Conservation (phyloP, 2,888 invertebrate species). For the Apomyelois bistriatella region DNA sequence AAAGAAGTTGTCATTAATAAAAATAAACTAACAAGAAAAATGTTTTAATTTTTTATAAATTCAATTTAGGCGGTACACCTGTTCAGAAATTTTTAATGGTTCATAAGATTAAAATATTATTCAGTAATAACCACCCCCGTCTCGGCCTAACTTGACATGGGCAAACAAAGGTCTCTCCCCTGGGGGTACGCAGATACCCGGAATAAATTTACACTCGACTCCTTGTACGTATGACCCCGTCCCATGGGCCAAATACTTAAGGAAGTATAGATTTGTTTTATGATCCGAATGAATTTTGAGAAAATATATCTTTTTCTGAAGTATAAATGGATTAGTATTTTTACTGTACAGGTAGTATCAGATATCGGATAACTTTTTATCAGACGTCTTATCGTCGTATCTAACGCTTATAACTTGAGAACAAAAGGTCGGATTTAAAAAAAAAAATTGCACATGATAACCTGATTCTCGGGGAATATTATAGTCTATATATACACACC, state of each 20-base stretch:
- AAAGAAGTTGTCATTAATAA: neutral
- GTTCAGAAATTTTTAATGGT: slow-evolving; percentile 3
- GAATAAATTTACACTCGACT: slow-evolving; percentile 11
- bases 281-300: slow-evolving; percentile 3
- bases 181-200: slow-evolving; percentile 8
- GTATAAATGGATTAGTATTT: too few relatives aligned
- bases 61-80: neutral
- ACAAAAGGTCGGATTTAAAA: too few relatives aligned
- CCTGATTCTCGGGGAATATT: too few relatives aligned
- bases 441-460: too few relatives aligned
- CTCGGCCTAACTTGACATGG: slow-evolving; percentile 2
- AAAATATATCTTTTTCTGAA: slow-evolving; percentile 7
- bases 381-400: too few relatives aligned
- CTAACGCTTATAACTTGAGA: too few relatives aligned
- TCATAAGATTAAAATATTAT: slow-evolving; percentile 13
- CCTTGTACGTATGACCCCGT: slow-evolving; percentile 9
- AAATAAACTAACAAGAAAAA: neutral
- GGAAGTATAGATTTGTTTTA: slow-evolving; percentile 10
- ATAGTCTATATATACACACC: too few relatives aligned
- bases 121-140: slow-evolving; percentile 10
- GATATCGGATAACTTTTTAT: too few relatives aligned
- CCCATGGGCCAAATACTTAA: slow-evolving; percentile 5
- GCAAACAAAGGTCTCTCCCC: slow-evolving; percentile 13
- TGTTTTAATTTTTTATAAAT: neutral
- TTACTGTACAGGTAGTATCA: too few relatives aligned